Conservation (phyloP, 2,888 invertebrate species). For the Uropetala carovei region DNA sequence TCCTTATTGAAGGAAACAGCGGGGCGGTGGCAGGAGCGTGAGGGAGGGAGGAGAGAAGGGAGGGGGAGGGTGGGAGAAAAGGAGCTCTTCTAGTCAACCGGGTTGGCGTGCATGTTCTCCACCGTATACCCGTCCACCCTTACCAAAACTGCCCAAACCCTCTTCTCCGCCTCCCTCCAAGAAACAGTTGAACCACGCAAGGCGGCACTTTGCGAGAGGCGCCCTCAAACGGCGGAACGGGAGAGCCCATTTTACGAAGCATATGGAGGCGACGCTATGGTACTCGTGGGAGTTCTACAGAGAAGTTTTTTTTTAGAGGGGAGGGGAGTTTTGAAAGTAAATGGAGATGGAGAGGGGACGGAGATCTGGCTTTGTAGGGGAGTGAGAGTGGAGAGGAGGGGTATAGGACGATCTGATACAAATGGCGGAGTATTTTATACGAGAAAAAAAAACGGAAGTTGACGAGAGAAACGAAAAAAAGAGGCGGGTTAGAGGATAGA, state of each 20-base stretch:
- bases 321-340: background rate
- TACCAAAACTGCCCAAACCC: background rate
- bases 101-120: slow-evolving; percentile 21
- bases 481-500: background rate
- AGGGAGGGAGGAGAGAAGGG: background rate
- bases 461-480: background rate
- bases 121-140: background rate
- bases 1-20: slow-evolving; percentile 22
- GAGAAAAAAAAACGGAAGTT: background rate
- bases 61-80: background rate
- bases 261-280: slow-evolving; percentile 32
- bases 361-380: background rate
- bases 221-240: slow-evolving; percentile 15
- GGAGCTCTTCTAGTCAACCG: background rate
- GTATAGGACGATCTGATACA: background rate
- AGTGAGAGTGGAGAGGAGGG: background rate
- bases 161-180: background rate
- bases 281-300: background rate
- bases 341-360: no score
- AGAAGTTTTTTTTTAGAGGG: background rate
- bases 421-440: background rate
- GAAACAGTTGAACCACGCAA: background rate
- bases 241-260: slow-evolving; percentile 18
- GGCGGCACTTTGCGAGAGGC: slow-evolving; percentile 32
- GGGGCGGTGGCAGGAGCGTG: background rate